Evolutionary conservation across 2,797 vertebrate genomes (phyloP).

Genomic region (Pogonophryne albipinna): DNA sequence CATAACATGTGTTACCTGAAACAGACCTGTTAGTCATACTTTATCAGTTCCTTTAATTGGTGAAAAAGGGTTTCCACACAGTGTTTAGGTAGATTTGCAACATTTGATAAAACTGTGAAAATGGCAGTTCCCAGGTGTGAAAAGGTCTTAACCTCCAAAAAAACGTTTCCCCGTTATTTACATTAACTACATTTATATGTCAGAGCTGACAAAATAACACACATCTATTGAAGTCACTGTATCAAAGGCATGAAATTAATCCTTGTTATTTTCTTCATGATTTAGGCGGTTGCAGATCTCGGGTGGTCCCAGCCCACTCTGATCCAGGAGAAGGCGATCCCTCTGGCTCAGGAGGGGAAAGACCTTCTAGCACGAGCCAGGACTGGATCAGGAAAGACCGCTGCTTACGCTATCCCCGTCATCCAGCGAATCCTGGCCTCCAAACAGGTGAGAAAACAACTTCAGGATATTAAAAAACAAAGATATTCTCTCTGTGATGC

Average conservation of each 20-base stretch:
- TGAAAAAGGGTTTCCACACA: not conserved
- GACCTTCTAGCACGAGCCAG: slow-evolving; percentile 92
- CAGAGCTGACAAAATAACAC: not conserved
- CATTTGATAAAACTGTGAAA: no score
- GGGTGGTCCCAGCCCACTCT: slow-evolving; percentile 92
- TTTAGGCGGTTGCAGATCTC: slow-evolving; percentile 90
- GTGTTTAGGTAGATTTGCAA: no score
- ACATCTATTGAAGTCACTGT: not conserved
- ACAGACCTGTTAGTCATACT: no score
- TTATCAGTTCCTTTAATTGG: no score
- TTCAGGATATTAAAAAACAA: no score
- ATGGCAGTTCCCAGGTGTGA: no score
- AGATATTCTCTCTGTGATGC: not conserved
- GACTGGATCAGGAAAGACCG: slow-evolving; percentile 95
- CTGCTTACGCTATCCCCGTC: slow-evolving; percentile 90
- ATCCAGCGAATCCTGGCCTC: slow-evolving; percentile 89
- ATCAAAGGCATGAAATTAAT: not conserved
- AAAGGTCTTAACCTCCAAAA: no score
- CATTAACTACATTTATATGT: no score
- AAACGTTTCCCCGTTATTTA: no score
- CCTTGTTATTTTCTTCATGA: not conserved
- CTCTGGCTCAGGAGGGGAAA: slow-evolving; percentile 92
- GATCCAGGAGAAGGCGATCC: slow-evolving; percentile 94
- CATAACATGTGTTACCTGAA: no score
- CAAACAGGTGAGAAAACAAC: slow-evolving; percentile 84